Percentiles rank a stretch among this genome's conserved stretches.
Evolutionary conservation across 2,888 invertebrate genomes (phyloP).

Genomic region (Trissolcus brochymenae): DNA sequence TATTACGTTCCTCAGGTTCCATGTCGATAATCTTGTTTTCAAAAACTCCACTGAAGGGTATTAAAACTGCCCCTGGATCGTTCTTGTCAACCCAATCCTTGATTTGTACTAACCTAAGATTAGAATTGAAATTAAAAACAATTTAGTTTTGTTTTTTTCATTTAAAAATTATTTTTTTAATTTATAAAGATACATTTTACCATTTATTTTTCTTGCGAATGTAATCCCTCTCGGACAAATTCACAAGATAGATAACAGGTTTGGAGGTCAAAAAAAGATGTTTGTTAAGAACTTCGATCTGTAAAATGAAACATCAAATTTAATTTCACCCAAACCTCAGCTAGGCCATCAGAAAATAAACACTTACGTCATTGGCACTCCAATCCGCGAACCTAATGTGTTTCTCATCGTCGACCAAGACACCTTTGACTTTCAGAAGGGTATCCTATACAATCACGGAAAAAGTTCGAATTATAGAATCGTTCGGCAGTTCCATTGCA

Average conservation of each 20-base stretch:
- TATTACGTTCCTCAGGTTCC: conserved; percentile 85
- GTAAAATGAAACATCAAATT: conserved; percentile 72
- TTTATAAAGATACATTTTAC: conserved; percentile 77
- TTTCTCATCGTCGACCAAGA: conserved; percentile 92
- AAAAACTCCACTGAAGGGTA: conserved; percentile 96
- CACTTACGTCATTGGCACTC: conserved; percentile 92
- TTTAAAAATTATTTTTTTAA: too few species aligned
- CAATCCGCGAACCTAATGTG: conserved; percentile 95
- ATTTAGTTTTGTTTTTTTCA: not conserved
- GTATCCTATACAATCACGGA: conserved; percentile 83
- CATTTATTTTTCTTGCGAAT: conserved; percentile 99
- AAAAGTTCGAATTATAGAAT: conserved; percentile 18
- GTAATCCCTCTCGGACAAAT: conserved; percentile 98
- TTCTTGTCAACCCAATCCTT: conserved; percentile 99
- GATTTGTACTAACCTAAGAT: conserved; percentile 91
- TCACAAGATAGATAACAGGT: conserved; percentile 97
- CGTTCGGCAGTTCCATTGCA: conserved; percentile 31
- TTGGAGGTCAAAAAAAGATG: conserved; percentile 98
- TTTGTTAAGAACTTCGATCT: conserved; percentile 98
- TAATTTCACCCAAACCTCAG: conserved; percentile 4
- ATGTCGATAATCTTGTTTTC: conserved; percentile 92
- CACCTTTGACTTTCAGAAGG: conserved; percentile 87
- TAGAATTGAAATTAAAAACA: not conserved
- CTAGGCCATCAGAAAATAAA: not conserved
- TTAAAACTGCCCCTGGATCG: conserved; percentile 94